phyloP scores from a whole-genome alignment of 2,797 vertebrate genomes.

The Gymnoscopelus microlampas region DNA sequence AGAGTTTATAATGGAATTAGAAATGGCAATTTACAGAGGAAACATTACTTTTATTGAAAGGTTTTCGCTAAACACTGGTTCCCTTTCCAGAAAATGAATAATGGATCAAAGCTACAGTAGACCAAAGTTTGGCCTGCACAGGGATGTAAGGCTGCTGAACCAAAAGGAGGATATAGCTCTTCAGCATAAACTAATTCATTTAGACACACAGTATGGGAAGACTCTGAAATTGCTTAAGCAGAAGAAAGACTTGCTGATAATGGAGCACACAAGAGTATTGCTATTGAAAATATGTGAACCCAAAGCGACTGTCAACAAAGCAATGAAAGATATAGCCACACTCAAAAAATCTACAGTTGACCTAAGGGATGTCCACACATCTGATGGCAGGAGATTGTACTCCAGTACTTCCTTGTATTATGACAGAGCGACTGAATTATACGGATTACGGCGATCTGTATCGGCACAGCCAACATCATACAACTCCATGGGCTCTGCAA shows the following conservation, averaged over 20 bases:
- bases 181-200: constrained; percentile 66
- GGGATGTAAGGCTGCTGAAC: constrained; percentile 71
- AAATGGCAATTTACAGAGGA: too few relatives aligned
- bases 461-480: constrained; percentile 44
- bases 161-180: constrained; percentile 73
- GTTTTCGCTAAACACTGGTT: neutral
- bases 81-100: neutral
- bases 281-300: constrained; percentile 75
- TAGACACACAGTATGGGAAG: constrained; percentile 71
- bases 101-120: constrained; percentile 54
- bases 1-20: too few relatives aligned
- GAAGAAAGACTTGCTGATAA: constrained; percentile 55
- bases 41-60: too few relatives aligned
- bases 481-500: constrained; percentile 24
- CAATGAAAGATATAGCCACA: constrained; percentile 76
- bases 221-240: constrained; percentile 67
- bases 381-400: constrained; percentile 22
- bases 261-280: constrained; percentile 64
- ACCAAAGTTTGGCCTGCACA: constrained; percentile 40
- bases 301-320: constrained; percentile 72
- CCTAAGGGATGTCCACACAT: constrained; percentile 24
- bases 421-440: neutral
- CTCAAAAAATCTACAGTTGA: constrained; percentile 10
- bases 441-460: constrained; percentile 37
- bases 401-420: constrained; percentile 34